Conservation (phyloP, 2,888 invertebrate species). For the Lithophane semibrunnea region DNA sequence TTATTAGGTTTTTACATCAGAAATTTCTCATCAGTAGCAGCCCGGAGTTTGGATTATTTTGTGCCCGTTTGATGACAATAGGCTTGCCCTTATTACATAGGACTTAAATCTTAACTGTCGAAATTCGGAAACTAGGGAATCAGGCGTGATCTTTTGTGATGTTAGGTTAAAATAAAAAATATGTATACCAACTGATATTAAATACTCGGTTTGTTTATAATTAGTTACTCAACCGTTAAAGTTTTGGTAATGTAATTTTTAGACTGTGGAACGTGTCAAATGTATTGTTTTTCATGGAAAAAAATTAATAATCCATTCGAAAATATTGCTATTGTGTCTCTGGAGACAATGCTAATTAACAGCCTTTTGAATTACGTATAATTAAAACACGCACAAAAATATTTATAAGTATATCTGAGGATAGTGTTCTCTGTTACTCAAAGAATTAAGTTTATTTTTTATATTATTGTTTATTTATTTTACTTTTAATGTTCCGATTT, state of each 20-base stretch:
- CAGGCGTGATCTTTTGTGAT: neutral
- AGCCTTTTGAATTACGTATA: neutral
- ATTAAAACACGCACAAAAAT: constrained; percentile 13
- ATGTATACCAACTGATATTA: neutral
- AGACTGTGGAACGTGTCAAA: neutral
- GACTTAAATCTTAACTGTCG: too few species aligned
- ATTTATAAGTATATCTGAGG: neutral
- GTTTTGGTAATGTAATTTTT: constrained; percentile 5
- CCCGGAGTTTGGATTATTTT: neutral
- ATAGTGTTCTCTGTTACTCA: neutral
- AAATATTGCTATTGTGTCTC: constrained; percentile 8
- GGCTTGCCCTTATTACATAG: too few species aligned
- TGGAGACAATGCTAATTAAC: constrained; percentile 39
- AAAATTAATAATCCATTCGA: constrained; percentile 4
- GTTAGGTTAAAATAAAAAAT: neutral
- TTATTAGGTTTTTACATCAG: neutral
- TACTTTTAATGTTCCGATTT: neutral
- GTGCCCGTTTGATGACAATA: too few species aligned
- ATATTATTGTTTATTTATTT: neutral
- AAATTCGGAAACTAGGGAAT: too few species aligned
- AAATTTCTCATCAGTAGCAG: neutral
- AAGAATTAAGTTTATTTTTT: neutral
- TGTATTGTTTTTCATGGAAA: neutral
- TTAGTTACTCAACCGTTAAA: neutral
- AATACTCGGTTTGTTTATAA: too few species aligned